Evolutionary conservation across 2,113 vertebrate species (phyloP).

Genomic region (Sceloporus tristichus): DNA sequence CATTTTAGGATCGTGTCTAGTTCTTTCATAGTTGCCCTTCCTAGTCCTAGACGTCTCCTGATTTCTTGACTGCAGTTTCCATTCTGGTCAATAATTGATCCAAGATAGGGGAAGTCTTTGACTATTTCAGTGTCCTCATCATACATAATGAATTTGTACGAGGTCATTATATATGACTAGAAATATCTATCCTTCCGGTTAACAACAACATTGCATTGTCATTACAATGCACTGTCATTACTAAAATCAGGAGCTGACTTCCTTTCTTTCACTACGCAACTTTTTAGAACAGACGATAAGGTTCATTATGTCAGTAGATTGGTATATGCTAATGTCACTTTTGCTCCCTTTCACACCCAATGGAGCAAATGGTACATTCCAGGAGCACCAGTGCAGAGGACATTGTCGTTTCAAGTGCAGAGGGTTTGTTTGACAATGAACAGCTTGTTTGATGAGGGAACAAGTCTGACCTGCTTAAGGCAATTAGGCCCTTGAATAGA

Average conservation of each 20-base stretch:
- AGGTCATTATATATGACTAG: too few relatives aligned
- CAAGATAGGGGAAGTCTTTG: too few relatives aligned
- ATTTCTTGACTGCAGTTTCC: too few relatives aligned
- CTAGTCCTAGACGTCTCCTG: too few relatives aligned
- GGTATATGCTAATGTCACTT: background rate
- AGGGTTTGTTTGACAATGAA: slow-evolving; percentile 33
- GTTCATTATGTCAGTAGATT: background rate
- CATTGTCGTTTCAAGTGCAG: slow-evolving; percentile 28
- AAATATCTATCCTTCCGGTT: background rate
- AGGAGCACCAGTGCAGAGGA: slow-evolving; percentile 35
- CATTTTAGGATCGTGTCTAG: too few relatives aligned
- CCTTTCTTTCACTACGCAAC: background rate
- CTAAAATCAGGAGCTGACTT: background rate
- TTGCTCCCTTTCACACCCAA: background rate
- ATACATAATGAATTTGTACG: too few relatives aligned
- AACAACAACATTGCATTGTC: background rate
- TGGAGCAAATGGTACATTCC: slow-evolving; percentile 39
- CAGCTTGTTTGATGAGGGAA: slow-evolving; percentile 35
- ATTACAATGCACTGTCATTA: background rate
- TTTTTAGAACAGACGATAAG: too few relatives aligned
- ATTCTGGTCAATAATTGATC: too few relatives aligned
- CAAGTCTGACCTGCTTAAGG: background rate
- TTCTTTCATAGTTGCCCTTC: too few relatives aligned
- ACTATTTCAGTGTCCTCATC: too few relatives aligned
- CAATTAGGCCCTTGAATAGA: background rate